These are phyloP conservation scores for Antennarius maculatus DNA, from an alignment of 2,797 vertebrate species.

Conservation along the genomic window DNA sequence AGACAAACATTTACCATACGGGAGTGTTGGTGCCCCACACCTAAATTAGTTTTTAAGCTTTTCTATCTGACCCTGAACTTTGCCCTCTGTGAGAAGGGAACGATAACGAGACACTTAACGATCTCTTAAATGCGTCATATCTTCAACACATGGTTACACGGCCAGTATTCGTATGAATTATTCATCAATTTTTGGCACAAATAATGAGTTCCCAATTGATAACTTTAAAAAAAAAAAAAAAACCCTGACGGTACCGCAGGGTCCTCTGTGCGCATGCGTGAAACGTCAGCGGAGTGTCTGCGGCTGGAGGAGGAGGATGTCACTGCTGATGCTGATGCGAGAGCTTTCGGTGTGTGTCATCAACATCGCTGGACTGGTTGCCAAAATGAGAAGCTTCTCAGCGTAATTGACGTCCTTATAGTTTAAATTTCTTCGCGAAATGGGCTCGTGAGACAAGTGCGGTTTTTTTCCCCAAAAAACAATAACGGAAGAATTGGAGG, in stretches of 20 bases:
- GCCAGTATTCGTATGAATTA: neutral
- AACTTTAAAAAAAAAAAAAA: neutral
- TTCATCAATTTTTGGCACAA: neutral
- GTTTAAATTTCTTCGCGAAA: neutral
- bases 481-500: constrained; percentile 4
- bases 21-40: neutral
- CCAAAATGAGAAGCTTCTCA: constrained; percentile 22
- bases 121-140: too few species aligned
- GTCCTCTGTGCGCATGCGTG: constrained; percentile 76
- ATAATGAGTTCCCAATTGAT: neutral
- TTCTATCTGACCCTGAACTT: neutral
- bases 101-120: too few species aligned
- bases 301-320: constrained; percentile 74
- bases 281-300: constrained; percentile 75
- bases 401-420: neutral
- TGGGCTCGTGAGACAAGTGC: constrained; percentile 1
- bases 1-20: neutral
- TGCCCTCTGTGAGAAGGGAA: neutral
- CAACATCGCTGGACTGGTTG: constrained; percentile 55
- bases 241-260: constrained; percentile 67
- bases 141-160: neutral
- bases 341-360: constrained; percentile 65
- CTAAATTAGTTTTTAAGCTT: neutral
- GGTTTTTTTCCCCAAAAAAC: constrained; percentile 4
- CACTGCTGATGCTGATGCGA: constrained; percentile 81